Percentiles rank a stretch among this genome's conserved stretches.
phyloP scores from a whole-genome alignment of 23 tunicate species.

The Halocynthia aurantium region DNA sequence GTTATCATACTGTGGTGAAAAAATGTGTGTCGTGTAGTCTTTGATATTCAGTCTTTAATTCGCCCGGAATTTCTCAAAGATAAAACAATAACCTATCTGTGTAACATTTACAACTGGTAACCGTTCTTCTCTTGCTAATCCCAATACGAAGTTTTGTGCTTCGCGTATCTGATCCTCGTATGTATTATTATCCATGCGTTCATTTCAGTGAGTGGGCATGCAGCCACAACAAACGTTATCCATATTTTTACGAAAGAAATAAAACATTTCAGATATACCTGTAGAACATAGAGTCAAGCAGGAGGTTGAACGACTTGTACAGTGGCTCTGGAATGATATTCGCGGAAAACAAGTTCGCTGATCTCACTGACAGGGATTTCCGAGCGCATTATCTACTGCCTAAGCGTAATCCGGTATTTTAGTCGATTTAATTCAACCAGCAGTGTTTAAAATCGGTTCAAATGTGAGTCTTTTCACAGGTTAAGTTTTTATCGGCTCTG shows the following conservation, averaged over 20 bases:
- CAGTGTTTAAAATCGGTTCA: background rate
- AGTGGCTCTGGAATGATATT: constrained; percentile 19
- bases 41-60: too few relatives aligned
- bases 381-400: constrained; percentile 27
- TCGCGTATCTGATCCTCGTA: too few relatives aligned
- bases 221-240: too few relatives aligned
- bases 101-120: too few relatives aligned
- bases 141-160: too few relatives aligned
- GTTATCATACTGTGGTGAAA: too few relatives aligned
- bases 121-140: too few relatives aligned
- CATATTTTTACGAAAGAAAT: background rate
- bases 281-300: constrained; percentile 6
- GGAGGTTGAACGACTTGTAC: constrained; percentile 21
- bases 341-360: constrained; percentile 40
- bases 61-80: too few relatives aligned
- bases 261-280: constrained; percentile 6
- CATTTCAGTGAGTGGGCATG: too few relatives aligned
- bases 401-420: background rate
- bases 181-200: too few relatives aligned
- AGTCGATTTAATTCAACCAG: background rate
- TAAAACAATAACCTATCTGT: too few relatives aligned
- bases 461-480: constrained; percentile 20
- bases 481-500: background rate
- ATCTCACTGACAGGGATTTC: constrained; percentile 38
- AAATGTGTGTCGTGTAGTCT: too few relatives aligned